phyloP scores from a whole-genome alignment of 2,888 invertebrate species.

The Cantharis rufa region DNA sequence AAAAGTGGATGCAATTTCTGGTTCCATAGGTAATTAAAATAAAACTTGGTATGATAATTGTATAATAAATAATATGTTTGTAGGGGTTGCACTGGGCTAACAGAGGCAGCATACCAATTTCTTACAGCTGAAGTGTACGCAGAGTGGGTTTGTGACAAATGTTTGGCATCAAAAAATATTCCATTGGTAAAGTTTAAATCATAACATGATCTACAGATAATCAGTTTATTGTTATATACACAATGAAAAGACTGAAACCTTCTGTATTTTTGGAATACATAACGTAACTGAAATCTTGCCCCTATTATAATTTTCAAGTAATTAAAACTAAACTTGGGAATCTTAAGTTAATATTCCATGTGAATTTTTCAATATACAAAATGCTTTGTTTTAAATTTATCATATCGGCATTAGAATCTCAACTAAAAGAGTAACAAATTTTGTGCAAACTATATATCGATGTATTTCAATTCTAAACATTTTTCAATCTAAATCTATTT shows the following conservation, averaged over 20 bases:
- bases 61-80: slow-evolving; percentile 44
- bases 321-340: neutral
- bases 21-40: slow-evolving; percentile 82
- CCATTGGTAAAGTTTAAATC: slow-evolving; percentile 97
- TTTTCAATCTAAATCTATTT: too few relatives aligned
- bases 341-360: neutral
- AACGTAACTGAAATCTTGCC: neutral
- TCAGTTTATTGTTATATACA: neutral
- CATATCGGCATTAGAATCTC: neutral
- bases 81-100: slow-evolving; percentile 92
- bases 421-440: too few relatives aligned
- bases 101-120: slow-evolving; percentile 91
- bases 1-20: slow-evolving; percentile 99
- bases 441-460: too few relatives aligned
- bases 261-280: neutral
- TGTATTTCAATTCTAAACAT: too few relatives aligned
- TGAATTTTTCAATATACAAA: neutral
- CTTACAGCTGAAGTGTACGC: slow-evolving; percentile 94
- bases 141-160: slow-evolving; percentile 99
- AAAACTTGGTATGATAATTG: neutral
- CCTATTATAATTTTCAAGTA: neutral
- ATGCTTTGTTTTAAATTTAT: neutral
- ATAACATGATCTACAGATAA: slow-evolving; percentile 58
- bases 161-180: slow-evolving; percentile 90
- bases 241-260: neutral